Base-by-base conservation (phyloP, 1,140 invertebrate species). In the Geopemphigus sp. region DNA sequence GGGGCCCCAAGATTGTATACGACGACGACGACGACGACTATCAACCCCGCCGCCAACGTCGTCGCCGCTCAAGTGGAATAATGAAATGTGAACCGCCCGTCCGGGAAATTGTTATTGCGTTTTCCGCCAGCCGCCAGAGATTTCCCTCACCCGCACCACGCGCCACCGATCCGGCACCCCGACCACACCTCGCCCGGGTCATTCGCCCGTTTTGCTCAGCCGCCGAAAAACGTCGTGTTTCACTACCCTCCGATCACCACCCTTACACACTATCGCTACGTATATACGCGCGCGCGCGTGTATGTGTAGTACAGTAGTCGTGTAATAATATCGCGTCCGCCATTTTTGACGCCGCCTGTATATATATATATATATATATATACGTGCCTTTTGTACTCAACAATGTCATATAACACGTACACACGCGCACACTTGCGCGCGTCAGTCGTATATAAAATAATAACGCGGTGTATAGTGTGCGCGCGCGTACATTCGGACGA, bases 91-190 rank as follows among this genome's bases (percentile, higher is more conserved):
- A 78, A 78, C 74, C 73, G 56, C 73, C 73, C 73, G 73, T 76
- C 74, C 74, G 74, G 74, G 74, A 78, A 78, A 78, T 78, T 78
- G 74, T 78, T 78, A 78, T 78, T 78, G 74, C 74, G 74, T 78
- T 78, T 63, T 61, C 74, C 47, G 14, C 6, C 24, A 15, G 2
- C 39, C 29, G 32, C 54, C 72, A 59, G 72, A 61, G 73, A 78
- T 78, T 78, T 78, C 73, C 73, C 32, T 15, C n/a, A n/a, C n/a
- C n/a, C n/a, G n/a, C n/a, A n/a, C n/a, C n/a, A n/a, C n/a, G 32
- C 32, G 32, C 32, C 32, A 3, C 32, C 32, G 32, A n/a, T n/a
- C n/a, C n/a, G n/a, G n/a, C n/a, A n/a, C n/a, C n/a, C n/a, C n/a
- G n/a, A n/a, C n/a, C n/a, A n/a, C n/a, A n/a, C n/a, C n/a, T n/a